Evolutionary conservation across 2,888 invertebrate genomes (phyloP).

Genomic region (Coelopa pilipes): DNA sequence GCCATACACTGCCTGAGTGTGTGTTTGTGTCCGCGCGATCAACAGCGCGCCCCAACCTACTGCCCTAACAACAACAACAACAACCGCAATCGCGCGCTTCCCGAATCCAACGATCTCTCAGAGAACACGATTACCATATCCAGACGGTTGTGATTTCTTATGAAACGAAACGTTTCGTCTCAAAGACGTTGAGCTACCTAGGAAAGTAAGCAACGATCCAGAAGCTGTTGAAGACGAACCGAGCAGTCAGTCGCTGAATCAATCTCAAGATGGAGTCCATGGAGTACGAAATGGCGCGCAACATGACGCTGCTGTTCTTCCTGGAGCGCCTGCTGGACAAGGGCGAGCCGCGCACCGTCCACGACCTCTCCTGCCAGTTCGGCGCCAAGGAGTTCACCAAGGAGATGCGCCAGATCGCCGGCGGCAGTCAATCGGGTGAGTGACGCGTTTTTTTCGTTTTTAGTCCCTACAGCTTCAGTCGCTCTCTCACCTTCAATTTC

Average conservation of each 20-base stretch:
- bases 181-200: not conserved
- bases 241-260: not conserved
- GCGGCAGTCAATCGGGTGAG: slow-evolving; percentile 92
- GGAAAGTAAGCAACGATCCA: no score
- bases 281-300: slow-evolving; percentile 93
- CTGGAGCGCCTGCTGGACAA: slow-evolving; percentile 98
- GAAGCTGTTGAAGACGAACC: no score
- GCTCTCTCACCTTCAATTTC: no score
- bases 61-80: not conserved
- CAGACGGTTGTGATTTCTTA: no score
- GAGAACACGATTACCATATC: no score
- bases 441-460: slow-evolving; percentile 48
- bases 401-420: slow-evolving; percentile 96
- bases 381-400: slow-evolving; percentile 99
- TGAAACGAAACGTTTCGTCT: no score
- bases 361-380: slow-evolving; percentile 98
- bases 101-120: not conserved
- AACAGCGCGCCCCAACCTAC: slow-evolving; percentile 1
- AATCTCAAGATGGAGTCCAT: slow-evolving; percentile 81
- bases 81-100: slow-evolving; percentile 15
- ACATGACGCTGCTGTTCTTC: slow-evolving; percentile 97
- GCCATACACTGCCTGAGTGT: not conserved
- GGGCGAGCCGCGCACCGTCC: slow-evolving; percentile 91
- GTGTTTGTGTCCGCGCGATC: not conserved
- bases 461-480: no score